These are phyloP conservation scores for Oncorhynchus mykiss DNA, from an alignment of 2,113 vertebrate genomes.

Conservation along the genomic window DNA sequence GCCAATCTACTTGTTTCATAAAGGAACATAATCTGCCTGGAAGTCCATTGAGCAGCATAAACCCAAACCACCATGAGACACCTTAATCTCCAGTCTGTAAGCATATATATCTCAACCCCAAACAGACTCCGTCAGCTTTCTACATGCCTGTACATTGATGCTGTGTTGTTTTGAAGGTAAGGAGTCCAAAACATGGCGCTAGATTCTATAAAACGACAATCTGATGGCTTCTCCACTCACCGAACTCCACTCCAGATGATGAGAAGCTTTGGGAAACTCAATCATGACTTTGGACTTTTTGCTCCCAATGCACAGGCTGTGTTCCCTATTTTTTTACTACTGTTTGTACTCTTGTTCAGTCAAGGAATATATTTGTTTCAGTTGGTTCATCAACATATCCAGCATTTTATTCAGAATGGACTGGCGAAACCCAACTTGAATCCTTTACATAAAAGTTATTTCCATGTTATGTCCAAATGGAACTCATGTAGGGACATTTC, in stretches of 20 bases:
- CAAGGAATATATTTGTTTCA: not conserved
- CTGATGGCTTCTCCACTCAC: not conserved
- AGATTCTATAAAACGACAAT: not conserved
- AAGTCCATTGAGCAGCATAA: constrained; percentile 46
- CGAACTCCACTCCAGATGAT: not conserved
- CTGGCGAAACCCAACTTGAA: not conserved
- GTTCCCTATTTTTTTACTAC: not conserved
- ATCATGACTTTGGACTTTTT: not conserved
- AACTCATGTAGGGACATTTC: not conserved
- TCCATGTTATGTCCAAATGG: not conserved
- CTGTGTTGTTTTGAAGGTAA: constrained; percentile 17
- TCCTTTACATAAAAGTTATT: not conserved
- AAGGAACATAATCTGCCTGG: constrained; percentile 68
- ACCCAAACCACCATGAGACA: constrained; percentile 27
- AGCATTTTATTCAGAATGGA: not conserved
- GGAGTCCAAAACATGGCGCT: not conserved
- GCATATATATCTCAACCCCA: constrained; percentile 16
- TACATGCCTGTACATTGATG: not conserved
- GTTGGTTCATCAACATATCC: not conserved
- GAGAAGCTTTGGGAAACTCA: not conserved
- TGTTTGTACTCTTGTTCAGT: constrained; percentile 4
- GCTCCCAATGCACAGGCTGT: not conserved
- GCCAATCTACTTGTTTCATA: constrained; percentile 84
- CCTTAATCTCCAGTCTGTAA: constrained; percentile 22
- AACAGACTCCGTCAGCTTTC: constrained; percentile 47